phyloP scores from a whole-genome alignment of 2,888 invertebrate genomes.

The Dioctria linearis region DNA sequence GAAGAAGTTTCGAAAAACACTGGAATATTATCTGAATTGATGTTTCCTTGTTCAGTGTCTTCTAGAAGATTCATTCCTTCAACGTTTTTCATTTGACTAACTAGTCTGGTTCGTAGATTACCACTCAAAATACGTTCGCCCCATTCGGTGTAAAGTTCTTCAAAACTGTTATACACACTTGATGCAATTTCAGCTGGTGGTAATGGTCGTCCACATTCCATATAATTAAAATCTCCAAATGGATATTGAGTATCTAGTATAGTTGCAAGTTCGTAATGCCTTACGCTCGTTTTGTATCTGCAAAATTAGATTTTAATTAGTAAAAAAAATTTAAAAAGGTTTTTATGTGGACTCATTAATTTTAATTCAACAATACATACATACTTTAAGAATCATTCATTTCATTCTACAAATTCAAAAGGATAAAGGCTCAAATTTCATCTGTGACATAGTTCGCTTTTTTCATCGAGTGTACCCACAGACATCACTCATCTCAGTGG shows the following conservation, averaged over 20 bases:
- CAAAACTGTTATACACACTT: slow-evolving; percentile 86
- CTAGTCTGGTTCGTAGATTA: slow-evolving; percentile 80
- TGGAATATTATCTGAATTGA: slow-evolving; percentile 74
- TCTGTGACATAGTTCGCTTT: too few species aligned
- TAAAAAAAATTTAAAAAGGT: neutral
- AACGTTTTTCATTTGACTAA: slow-evolving; percentile 82
- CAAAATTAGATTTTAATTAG: slow-evolving; percentile 52
- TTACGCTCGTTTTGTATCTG: slow-evolving; percentile 73
- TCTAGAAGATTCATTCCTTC: slow-evolving; percentile 80
- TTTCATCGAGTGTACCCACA: too few species aligned
- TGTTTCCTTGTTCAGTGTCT: slow-evolving; percentile 81
- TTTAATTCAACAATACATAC: too few species aligned
- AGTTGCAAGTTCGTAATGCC: slow-evolving; percentile 73
- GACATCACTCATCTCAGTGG: too few species aligned
- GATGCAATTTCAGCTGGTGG: slow-evolving; percentile 87
- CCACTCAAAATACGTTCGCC: slow-evolving; percentile 83
- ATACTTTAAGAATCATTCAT: too few species aligned
- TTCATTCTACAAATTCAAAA: too few species aligned
- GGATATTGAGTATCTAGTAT: slow-evolving; percentile 80
- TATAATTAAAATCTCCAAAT: slow-evolving; percentile 80
- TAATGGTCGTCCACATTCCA: slow-evolving; percentile 83
- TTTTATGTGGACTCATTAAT: neutral
- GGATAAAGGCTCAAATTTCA: too few species aligned
- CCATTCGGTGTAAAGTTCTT: slow-evolving; percentile 79
- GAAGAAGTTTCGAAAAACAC: slow-evolving; percentile 74